A percentile compares a stretch with the other conserved stretches of the same genome.
Conservation (phyloP, 2,888 invertebrate genomes). For the Steinernema carpocapsae region DNA sequence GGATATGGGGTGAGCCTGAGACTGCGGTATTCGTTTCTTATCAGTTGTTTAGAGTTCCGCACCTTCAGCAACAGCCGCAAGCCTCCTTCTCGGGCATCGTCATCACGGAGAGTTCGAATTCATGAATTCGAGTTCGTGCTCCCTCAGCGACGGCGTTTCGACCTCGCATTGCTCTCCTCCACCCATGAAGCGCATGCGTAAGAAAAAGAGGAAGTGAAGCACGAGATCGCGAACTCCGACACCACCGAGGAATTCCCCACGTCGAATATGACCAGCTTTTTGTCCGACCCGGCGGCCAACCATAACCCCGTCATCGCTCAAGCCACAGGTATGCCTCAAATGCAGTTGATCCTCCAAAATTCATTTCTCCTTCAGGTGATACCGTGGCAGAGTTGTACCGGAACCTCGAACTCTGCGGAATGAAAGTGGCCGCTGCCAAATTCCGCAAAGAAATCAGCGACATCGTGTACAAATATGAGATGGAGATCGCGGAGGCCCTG, state of each 20-base stretch:
- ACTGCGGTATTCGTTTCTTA: too few relatives aligned
- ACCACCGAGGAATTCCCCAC: conserved; percentile 4
- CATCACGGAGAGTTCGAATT: too few relatives aligned
- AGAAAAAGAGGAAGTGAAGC: neutral
- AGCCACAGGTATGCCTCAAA: neutral
- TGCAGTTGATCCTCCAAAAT: neutral
- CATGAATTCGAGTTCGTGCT: too few relatives aligned
- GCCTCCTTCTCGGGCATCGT: too few relatives aligned
- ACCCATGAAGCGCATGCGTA: neutral
- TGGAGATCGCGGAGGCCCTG: conserved; percentile 13
- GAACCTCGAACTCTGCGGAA: neutral
- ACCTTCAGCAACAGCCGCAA: too few relatives aligned
- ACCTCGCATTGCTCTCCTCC: neutral
- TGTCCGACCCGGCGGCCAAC: neutral
- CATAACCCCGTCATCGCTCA: conserved; percentile 1
- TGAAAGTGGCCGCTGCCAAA: neutral
- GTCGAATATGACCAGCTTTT: neutral
- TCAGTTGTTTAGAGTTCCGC: too few relatives aligned
- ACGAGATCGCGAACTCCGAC: conserved; percentile 1
- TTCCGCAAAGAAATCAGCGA: conserved; percentile 17
- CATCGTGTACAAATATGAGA: conserved; percentile 20
- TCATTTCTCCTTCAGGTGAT: neutral
- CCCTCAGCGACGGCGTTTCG: too few relatives aligned
- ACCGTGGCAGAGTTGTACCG: conserved; percentile 15
- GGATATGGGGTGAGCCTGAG: neutral